Evolutionary conservation across 2,888 invertebrate genomes (phyloP), one percentile per base, ranked within the genome.

Genomic region (Lasioglossum calceatum): DNA sequence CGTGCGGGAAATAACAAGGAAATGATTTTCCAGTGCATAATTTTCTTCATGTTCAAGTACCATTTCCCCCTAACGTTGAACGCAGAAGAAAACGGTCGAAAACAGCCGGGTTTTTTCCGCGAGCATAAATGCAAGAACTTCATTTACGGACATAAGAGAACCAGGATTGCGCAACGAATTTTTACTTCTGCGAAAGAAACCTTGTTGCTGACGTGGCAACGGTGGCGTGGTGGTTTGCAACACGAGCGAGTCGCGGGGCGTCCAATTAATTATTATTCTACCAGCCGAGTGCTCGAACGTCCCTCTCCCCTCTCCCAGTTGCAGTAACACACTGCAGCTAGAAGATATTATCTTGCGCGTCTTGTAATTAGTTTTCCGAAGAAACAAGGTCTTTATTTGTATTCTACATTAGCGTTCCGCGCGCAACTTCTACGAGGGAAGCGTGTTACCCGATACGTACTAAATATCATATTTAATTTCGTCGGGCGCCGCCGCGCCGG

Each of bases 181-280:
- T 44, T 72, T n/a, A 44, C n/a, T 44, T 72, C 19, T 10, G n/a
- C 42, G 72, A 72, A 72, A 72, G 67, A 42, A 8, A 27, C 19
- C 27, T 61, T 32, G 61, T 32, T 61, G 61, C 32, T 61, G 61
- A 61, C 61, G 61, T 14, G 61, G 61, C 61, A 61, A 61, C 61
- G 61, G 27, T 27, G 5, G 61, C 61, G 61, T 32, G n/a, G 54
- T 10, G 16, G 16, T 61, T 61, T 32, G 61, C 27, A 61, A 61
- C 61, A 27, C 61, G 27, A 61, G 61, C 61, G 27, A 61, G 61
- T 61, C 23, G 54, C 14, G 61, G 61, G 16, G 61, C 61, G 61
- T 61, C 61, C 27, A 67, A 67, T 36, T 67, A 67, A 67, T 67
- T 32, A 67, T 67, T 67, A 67, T 67, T 67, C 36, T 67, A 64